phyloP scores from a whole-genome alignment of 2,797 vertebrate genomes.

The Alca torda region DNA sequence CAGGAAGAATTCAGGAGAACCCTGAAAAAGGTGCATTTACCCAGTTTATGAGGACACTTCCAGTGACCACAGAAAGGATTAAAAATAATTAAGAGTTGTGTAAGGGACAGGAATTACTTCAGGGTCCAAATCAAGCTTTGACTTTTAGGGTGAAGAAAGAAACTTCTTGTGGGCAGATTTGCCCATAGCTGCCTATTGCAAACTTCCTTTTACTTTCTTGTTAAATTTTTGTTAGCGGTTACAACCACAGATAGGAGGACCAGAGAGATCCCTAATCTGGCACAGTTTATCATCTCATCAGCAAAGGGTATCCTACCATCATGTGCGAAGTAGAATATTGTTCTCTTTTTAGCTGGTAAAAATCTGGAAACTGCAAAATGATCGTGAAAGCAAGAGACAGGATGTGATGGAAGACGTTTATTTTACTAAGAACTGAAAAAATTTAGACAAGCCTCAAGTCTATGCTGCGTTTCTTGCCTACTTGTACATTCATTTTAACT shows the following conservation, averaged over 20 bases:
- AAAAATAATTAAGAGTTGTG: neutral
- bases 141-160: neutral
- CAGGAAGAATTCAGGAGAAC: neutral
- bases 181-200: neutral
- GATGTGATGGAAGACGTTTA: neutral
- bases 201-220: neutral
- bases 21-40: neutral
- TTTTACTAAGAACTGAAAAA: neutral
- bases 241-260: neutral
- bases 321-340: neutral
- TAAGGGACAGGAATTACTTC: neutral
- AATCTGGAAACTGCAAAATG: neutral
- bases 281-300: neutral
- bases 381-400: neutral
- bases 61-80: neutral
- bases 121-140: neutral
- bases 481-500: constrained; percentile 9
- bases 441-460: neutral
- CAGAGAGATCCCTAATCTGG: neutral
- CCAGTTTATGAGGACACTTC: neutral
- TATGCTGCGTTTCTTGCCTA: constrained; percentile 12
- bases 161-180: neutral
- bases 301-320: neutral
- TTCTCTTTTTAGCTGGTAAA: constrained; percentile 11
- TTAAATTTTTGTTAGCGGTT: neutral